These are phyloP conservation scores for Pemphredon lugubris DNA, from an alignment of 2,888 invertebrate species.

Conservation along the genomic window DNA sequence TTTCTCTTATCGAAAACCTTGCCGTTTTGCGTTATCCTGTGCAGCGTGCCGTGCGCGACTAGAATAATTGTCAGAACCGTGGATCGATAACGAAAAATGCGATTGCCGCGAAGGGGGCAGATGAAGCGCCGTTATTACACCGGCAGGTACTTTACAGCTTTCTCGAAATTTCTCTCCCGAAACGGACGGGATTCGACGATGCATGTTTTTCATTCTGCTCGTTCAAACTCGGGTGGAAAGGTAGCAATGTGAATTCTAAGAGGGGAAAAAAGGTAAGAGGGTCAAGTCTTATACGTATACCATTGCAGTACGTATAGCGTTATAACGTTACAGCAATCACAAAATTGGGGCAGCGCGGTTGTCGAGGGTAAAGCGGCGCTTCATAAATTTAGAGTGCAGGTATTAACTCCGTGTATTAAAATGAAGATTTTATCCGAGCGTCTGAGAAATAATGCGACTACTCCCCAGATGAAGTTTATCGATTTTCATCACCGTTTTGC, in stretches of 20 bases:
- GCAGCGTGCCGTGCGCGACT: too few relatives aligned
- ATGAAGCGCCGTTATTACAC: too few relatives aligned
- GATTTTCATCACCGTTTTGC: neutral
- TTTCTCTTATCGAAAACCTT: too few relatives aligned
- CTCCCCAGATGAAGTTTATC: neutral
- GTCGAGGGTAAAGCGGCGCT: conserved; percentile 29
- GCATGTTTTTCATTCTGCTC: conserved; percentile 17
- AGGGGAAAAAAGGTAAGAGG: conserved; percentile 39
- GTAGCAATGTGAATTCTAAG: conserved; percentile 39
- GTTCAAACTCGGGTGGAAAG: conserved; percentile 21
- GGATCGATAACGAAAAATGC: too few relatives aligned
- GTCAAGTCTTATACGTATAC: conserved; percentile 42
- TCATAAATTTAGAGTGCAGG: conserved; percentile 45
- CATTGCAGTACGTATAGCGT: conserved; percentile 20
- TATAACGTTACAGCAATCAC: conserved; percentile 44
- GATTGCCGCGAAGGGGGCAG: too few relatives aligned
- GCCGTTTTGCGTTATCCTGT: too few relatives aligned
- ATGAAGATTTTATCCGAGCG: conserved; percentile 1
- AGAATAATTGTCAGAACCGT: too few relatives aligned
- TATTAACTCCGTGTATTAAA: conserved; percentile 9
- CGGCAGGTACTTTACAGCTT: conserved; percentile 23
- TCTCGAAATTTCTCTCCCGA: neutral
- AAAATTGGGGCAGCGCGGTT: conserved; percentile 47
- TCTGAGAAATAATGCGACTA: conserved; percentile 16
- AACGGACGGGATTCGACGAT: neutral